Conservation (phyloP, 2,797 vertebrate species). For the Mareca penelope region DNA sequence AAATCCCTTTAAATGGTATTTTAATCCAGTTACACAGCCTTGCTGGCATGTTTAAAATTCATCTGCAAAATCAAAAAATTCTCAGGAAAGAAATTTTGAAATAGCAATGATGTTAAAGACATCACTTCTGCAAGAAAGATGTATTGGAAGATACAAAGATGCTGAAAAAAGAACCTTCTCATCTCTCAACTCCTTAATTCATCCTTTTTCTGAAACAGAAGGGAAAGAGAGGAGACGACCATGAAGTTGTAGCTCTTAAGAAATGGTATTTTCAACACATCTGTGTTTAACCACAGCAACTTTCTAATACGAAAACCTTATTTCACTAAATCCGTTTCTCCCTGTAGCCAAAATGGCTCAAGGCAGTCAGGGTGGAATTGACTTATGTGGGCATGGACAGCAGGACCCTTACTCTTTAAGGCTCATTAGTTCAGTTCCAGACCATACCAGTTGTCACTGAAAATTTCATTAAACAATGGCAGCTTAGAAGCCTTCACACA, state of each 20-base stretch:
- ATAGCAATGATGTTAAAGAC: background rate
- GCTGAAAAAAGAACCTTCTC: background rate
- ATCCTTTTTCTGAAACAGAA: background rate
- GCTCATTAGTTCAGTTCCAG: background rate
- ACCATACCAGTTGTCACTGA: background rate
- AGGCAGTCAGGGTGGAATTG: background rate
- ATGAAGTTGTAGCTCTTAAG: accelerated
- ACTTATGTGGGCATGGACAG: background rate
- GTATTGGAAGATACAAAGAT: background rate
- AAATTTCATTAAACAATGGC: background rate
- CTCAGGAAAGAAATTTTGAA: background rate
- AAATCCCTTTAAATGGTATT: background rate
- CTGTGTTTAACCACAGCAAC: background rate
- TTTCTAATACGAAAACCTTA: background rate
- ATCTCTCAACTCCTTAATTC: background rate
- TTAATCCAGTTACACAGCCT: background rate
- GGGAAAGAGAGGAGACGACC: background rate
- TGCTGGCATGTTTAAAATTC: background rate
- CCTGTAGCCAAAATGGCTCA: background rate
- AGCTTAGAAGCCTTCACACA: background rate
- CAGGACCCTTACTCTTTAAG: background rate
- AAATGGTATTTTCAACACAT: background rate
- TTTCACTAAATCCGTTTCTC: background rate
- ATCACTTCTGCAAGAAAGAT: background rate
- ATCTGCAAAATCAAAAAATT: background rate